Base-by-base conservation (phyloP, 2,888 invertebrate species). In the Nemotelus nigrinus region DNA sequence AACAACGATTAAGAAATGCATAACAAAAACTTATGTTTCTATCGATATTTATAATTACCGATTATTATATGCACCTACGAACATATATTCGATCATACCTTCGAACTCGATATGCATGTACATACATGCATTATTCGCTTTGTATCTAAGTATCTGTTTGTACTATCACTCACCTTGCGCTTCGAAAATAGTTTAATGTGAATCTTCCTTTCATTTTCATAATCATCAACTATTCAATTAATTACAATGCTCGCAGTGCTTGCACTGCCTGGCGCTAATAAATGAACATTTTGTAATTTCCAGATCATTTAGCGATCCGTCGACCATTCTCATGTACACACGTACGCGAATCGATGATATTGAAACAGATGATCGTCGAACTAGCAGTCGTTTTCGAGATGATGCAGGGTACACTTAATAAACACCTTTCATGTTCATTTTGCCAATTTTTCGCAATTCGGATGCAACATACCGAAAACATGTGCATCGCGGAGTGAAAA, bases 171-270 rank as follows among this genome's bases (percentile, higher is more conserved):
- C 25, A 25, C 25, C 25, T 25, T 25, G 25, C 25, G 25, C 25
- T 58, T 10, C 4, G 25, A 58, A 5, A 58, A 58, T 58, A 5
- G 7, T 58, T n/a, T 6, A 43, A 45, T n/a, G 41, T 47, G 65
- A 39, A 47, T 65, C n/a, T 44, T 8, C 44, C 65, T 65, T 65
- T 65, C 65, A 45, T 45, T 65, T 65, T 41, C 65, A 65, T 65
- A 65, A 3, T 43, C 5, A 5, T 39, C 3, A 63, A 63, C 63
- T 41, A 43, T 8, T 63, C 63, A 63, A 63, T 63, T 63, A 63
- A 63, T 63, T 63, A 63, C 41, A 63, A 8, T 25, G 43, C 63
- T 43, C 39, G 63, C 57, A 25, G 57, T 25, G 25, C 25, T 25
- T 25, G 25, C 25, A 25, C 25, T 50, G 50, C 5, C 50, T 8